A percentile compares a stretch with the other conserved stretches of the same genome.
Evolutionary conservation across 1,140 invertebrate genomes (phyloP).

Genomic region (Apis laboriosa): DNA sequence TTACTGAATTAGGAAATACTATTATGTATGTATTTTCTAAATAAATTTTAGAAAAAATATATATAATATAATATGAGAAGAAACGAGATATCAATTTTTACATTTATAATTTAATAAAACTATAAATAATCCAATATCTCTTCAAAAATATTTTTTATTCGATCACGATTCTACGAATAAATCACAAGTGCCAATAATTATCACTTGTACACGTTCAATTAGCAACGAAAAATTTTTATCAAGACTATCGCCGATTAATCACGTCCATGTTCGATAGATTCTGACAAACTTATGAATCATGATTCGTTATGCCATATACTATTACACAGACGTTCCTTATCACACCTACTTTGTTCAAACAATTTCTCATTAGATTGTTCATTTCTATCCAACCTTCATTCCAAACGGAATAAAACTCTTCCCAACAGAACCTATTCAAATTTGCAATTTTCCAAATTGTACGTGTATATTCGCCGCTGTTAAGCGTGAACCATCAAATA

Average conservation of each 20-base stretch:
- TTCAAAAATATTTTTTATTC: too few relatives aligned
- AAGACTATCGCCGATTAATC: constrained; percentile 44
- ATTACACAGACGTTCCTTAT: constrained; percentile 23
- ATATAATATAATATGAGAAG: too few relatives aligned
- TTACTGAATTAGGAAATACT: neutral
- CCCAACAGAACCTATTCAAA: neutral
- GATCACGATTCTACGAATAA: neutral
- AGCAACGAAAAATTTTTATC: constrained; percentile 30
- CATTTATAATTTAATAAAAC: neutral
- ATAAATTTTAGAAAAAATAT: too few relatives aligned
- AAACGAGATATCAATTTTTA: neutral
- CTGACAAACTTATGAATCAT: constrained; percentile 55
- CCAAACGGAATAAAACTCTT: neutral
- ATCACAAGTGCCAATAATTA: constrained; percentile 12
- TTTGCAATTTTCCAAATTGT: neutral
- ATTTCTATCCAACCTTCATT: neutral
- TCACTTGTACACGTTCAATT: neutral
- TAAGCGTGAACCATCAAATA: neutral
- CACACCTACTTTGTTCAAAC: constrained; percentile 8
- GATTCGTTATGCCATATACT: neutral
- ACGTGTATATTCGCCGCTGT: neutral
- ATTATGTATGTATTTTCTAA: too few relatives aligned
- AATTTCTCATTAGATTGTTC: neutral
- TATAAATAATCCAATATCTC: too few relatives aligned
- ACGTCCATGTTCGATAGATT: constrained; percentile 44